Conservation (phyloP, 2,797 vertebrate genomes). For the Characodon lateralis region DNA sequence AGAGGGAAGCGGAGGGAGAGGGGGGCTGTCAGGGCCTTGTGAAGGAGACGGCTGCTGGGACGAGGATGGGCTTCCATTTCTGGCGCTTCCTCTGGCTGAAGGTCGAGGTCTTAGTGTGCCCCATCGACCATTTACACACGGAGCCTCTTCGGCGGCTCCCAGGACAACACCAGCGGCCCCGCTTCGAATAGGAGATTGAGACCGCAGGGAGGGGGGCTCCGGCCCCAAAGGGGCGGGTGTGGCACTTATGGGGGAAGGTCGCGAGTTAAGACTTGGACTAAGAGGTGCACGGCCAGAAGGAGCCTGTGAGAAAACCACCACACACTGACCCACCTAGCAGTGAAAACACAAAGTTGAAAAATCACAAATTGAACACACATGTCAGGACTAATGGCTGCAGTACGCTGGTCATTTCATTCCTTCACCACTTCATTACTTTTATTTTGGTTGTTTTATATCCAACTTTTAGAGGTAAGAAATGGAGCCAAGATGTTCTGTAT, state of each 20-base stretch:
- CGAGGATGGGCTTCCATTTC: constrained; percentile 92
- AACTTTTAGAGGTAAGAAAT: not conserved
- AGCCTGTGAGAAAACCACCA: constrained; percentile 98
- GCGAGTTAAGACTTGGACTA: constrained; percentile 96
- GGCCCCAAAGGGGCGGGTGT: constrained; percentile 89
- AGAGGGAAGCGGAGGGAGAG: constrained; percentile 80
- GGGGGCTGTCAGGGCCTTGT: constrained; percentile 87
- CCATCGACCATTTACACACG: constrained; percentile 97
- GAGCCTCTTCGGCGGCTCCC: constrained; percentile 88
- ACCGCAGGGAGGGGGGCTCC: constrained; percentile 89
- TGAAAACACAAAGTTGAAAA: constrained; percentile 18
- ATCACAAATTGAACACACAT: not conserved
- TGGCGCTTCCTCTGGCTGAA: constrained; percentile 83
- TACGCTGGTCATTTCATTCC: not conserved
- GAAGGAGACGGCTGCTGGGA: constrained; percentile 86
- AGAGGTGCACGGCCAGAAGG: constrained; percentile 94
- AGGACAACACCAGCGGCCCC: constrained; percentile 77
- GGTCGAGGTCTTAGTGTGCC: constrained; percentile 92
- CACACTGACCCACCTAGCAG: constrained; percentile 93
- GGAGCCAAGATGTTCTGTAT: not conserved
- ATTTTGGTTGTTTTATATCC: not conserved
- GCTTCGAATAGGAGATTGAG: constrained; percentile 89
- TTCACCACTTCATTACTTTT: not conserved
- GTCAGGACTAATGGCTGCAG: not conserved
- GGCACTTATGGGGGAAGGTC: constrained; percentile 97